These are phyloP conservation scores for Diloba caeruleocephala DNA, from an alignment of 2,888 invertebrate genomes.

Conservation along the genomic window DNA sequence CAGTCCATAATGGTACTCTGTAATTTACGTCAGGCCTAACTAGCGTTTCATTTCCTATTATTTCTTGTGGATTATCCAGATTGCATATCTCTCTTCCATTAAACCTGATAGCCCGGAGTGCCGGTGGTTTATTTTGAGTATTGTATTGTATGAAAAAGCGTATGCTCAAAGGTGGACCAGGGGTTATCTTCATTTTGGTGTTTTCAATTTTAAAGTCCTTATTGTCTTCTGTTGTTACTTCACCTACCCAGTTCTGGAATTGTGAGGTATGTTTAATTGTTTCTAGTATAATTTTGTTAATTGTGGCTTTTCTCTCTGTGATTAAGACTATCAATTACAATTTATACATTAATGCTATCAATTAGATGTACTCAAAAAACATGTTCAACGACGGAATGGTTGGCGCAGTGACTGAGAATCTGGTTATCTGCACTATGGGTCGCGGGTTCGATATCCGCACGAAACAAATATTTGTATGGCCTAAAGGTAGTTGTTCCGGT, in stretches of 20 bases:
- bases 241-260: slow-evolving; percentile 88
- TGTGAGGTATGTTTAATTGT: neutral
- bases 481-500: no score
- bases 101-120: slow-evolving; percentile 80
- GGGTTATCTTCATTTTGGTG: slow-evolving; percentile 83
- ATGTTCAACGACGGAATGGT: no score
- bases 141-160: slow-evolving; percentile 90
- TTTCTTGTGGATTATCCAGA: neutral
- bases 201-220: slow-evolving; percentile 89
- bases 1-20: no score
- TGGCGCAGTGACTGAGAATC: no score
- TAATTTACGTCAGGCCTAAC: neutral
- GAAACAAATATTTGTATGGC: no score
- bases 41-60: neutral
- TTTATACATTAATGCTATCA: no score
- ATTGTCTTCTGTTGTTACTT: slow-evolving; percentile 87
- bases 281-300: neutral
- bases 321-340: no score
- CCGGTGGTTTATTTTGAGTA: slow-evolving; percentile 76
- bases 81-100: slow-evolving; percentile 89
- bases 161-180: slow-evolving; percentile 83
- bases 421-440: no score
- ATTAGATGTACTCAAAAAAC: no score
- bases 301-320: no score
- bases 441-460: no score